Evolutionary conservation across 2,797 vertebrate species (phyloP).

Genomic region (Coracias cyanogaster): DNA sequence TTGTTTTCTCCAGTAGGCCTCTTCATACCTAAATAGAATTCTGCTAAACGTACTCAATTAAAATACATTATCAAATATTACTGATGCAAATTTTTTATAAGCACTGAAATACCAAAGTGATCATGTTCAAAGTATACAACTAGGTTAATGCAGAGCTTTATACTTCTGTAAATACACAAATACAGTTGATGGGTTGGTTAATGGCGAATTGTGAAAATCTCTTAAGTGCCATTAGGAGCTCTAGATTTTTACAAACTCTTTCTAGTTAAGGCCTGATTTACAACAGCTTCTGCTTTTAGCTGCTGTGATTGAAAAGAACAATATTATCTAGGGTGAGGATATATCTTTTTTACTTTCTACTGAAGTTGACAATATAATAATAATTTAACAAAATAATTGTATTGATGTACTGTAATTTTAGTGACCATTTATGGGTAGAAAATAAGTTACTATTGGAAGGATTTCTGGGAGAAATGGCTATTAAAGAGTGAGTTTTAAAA

Average conservation of each 20-base stretch:
- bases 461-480: not conserved
- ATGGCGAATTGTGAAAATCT: not conserved
- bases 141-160: not conserved
- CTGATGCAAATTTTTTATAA: not conserved
- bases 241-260: not conserved
- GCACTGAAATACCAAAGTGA: not conserved
- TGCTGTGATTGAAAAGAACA: not conserved
- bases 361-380: not conserved
- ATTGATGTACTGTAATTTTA: not conserved
- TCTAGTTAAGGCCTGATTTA: not conserved
- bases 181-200: not conserved
- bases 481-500: not conserved
- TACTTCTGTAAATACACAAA: not conserved
- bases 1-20: not conserved
- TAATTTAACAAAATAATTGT: not conserved
- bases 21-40: not conserved
- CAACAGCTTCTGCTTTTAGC: not conserved
- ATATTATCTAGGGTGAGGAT: not conserved
- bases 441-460: not conserved
- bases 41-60: not conserved
- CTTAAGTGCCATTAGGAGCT: not conserved
- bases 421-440: not conserved
- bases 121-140: rapidly evolving
- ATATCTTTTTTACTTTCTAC: not conserved
- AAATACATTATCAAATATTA: not conserved